A percentile compares a stretch with the other conserved stretches of the same genome.
Evolutionary conservation across 1,140 invertebrate genomes (phyloP).

Genomic region (Micrasema minimum): DNA sequence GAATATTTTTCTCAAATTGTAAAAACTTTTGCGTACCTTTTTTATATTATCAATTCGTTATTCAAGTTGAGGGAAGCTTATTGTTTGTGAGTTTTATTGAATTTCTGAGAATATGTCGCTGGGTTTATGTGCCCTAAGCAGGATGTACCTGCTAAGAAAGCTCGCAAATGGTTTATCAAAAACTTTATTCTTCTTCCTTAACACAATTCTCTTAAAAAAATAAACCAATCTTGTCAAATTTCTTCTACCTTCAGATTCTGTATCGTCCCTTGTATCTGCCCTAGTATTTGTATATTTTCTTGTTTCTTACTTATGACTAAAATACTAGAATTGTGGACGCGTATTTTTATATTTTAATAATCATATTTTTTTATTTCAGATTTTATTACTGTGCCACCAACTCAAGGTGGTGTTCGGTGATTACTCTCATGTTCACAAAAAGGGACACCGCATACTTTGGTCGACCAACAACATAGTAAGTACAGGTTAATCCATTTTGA

Average conservation of each 20-base stretch:
- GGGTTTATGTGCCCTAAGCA: background rate
- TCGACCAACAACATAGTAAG: conserved; percentile 36
- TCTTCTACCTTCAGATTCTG: background rate
- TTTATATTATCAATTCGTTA: no score
- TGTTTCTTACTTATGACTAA: no score
- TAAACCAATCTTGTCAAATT: conserved; percentile 3
- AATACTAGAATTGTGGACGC: no score
- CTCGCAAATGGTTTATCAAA: background rate
- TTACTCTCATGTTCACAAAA: conserved; percentile 33
- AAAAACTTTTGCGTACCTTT: no score
- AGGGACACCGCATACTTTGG: conserved; percentile 5
- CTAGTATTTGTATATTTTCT: no score
- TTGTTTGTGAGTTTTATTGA: background rate
- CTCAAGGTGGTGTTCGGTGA: conserved; percentile 8
- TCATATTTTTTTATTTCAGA: conserved; percentile 6
- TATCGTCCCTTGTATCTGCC: background rate
- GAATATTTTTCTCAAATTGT: no score
- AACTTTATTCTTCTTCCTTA: background rate
- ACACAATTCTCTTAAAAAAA: background rate
- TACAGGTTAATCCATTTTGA: background rate
- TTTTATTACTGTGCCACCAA: background rate
- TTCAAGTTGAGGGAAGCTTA: no score
- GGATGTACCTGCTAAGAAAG: background rate
- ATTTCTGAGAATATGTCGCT: background rate
- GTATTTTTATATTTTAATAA: no score